A percentile compares a stretch with the other conserved stretches of the same genome.
Conservation (phyloP, 2,797 vertebrate species). For the Darevskia mixta region DNA sequence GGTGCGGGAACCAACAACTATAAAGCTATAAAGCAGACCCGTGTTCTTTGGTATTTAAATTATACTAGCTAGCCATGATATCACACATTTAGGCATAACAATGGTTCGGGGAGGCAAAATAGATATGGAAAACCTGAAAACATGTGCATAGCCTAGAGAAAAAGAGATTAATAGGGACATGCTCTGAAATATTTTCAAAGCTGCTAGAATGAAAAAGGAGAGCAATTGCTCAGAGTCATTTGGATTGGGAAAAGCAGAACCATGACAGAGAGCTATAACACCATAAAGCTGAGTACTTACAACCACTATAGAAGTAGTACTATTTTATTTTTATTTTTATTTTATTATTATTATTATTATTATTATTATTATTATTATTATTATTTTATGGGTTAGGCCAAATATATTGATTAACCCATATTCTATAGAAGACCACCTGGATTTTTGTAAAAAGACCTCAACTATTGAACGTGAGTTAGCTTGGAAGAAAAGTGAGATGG, state of each 20-base stretch:
- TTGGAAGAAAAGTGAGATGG: not conserved
- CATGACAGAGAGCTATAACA: not conserved
- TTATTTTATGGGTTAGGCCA: too few relatives aligned
- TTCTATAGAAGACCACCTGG: not conserved
- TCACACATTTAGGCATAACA: not conserved
- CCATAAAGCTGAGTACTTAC: not conserved
- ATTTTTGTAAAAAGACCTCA: not conserved
- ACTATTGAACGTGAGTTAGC: not conserved
- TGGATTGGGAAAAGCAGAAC: not conserved
- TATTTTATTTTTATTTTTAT: too few relatives aligned
- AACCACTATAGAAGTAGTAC: not conserved
- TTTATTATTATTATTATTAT: too few relatives aligned
- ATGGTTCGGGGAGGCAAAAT: not conserved
- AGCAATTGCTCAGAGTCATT: not conserved
- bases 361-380: too few relatives aligned
- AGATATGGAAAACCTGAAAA: not conserved
- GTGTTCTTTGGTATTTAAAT: not conserved
- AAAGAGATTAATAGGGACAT: not conserved
- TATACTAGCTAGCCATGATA: not conserved
- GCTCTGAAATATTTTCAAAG: not conserved
- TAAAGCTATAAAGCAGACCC: not conserved
- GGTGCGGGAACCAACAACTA: too few relatives aligned
- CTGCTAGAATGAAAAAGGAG: not conserved
- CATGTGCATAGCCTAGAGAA: not conserved
- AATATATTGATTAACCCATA: not conserved